Percentiles rank a stretch among this genome's conserved stretches.
Conservation (phyloP, 2,888 invertebrate species). For the Lasioglossum malachurum region DNA sequence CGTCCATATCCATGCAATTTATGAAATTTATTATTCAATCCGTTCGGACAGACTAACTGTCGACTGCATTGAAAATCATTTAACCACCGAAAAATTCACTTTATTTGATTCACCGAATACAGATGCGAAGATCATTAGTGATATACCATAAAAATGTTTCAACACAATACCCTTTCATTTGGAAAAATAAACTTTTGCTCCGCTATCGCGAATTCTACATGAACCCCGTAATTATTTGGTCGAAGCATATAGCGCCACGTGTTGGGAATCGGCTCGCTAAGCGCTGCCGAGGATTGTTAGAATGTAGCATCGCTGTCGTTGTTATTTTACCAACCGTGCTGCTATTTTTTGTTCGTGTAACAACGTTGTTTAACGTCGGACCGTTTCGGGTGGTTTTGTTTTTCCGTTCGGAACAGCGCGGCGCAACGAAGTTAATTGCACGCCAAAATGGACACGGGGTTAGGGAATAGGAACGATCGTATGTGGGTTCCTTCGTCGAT, state of each 20-base stretch:
- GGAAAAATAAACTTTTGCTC: not conserved
- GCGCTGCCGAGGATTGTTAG: not conserved
- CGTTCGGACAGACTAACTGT: not conserved
- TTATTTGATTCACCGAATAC: no score
- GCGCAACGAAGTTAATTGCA: slow-evolving; percentile 21
- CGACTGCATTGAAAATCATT: not conserved
- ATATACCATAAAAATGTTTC: no score
- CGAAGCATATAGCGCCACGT: not conserved
- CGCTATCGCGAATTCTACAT: not conserved
- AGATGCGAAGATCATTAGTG: no score
- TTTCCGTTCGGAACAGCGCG: not conserved
- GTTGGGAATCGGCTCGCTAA: not conserved
- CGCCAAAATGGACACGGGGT: not conserved
- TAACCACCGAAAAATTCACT: not conserved
- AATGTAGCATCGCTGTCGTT: not conserved
- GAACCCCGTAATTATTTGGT: not conserved
- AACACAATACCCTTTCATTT: no score
- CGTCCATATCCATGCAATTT: not conserved
- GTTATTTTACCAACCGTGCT: not conserved
- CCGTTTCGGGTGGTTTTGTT: not conserved
- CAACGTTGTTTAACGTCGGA: not conserved
- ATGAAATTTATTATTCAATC: not conserved
- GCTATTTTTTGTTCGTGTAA: not conserved
- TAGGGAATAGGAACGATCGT: not conserved
- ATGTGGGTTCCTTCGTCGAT: slow-evolving; percentile 17